Percentiles rank a stretch among this genome's conserved stretches.
Evolutionary conservation across 1,140 invertebrate species (phyloP).

Genomic region (Drosophila tropicalis): DNA sequence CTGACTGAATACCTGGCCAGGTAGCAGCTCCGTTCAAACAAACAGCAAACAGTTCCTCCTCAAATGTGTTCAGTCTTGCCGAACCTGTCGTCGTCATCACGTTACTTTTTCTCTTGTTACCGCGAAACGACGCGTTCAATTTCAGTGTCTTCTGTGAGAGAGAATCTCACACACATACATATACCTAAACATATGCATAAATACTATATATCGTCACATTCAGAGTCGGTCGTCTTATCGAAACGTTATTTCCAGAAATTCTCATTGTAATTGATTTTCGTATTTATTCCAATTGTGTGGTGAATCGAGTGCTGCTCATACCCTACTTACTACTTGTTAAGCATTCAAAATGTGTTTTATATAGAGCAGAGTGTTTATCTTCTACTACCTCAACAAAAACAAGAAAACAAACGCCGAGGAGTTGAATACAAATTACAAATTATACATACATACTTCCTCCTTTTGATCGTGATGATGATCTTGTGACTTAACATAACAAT

Average conservation of each 20-base stretch:
- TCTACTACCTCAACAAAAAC: slow-evolving; percentile 36
- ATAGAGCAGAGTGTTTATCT: slow-evolving; percentile 37
- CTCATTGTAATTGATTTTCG: slow-evolving; percentile 71
- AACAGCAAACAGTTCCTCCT: slow-evolving; percentile 15
- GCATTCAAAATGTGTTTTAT: slow-evolving; percentile 46
- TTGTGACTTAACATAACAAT: not conserved
- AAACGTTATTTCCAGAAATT: slow-evolving; percentile 71
- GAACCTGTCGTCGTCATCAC: slow-evolving; percentile 68
- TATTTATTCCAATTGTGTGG: slow-evolving; percentile 5
- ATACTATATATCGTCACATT: slow-evolving; percentile 1
- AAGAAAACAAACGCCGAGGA: slow-evolving; percentile 32
- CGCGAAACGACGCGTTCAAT: slow-evolving; percentile 37
- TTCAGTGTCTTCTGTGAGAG: slow-evolving; percentile 37
- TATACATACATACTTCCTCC: slow-evolving; percentile 44
- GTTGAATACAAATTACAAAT: slow-evolving; percentile 58
- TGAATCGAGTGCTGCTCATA: slow-evolving; percentile 31
- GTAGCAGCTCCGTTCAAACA: slow-evolving; percentile 39
- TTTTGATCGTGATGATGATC: slow-evolving; percentile 30
- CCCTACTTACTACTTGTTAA: slow-evolving; percentile 34
- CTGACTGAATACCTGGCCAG: slow-evolving; percentile 44
- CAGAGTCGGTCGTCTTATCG: slow-evolving; percentile 24
- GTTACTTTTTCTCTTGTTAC: slow-evolving; percentile 37
- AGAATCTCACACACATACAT: slow-evolving; percentile 12
- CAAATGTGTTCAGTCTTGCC: slow-evolving; percentile 52
- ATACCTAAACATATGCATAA: not conserved